Conservation (phyloP, 2,888 invertebrate species). For the Pyralis farinalis region DNA sequence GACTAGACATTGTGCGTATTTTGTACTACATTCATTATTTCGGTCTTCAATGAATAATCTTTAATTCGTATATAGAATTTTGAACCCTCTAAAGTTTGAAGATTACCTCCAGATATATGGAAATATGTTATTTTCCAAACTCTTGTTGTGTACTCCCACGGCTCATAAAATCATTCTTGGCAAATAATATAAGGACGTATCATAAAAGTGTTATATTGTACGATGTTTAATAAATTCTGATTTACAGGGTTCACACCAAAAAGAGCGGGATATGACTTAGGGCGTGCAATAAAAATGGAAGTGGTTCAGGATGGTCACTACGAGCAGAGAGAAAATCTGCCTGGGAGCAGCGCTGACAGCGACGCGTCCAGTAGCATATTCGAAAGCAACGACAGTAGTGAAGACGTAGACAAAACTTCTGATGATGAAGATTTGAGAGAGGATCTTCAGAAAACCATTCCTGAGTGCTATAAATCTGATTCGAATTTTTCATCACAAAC, state of each 20-base stretch:
- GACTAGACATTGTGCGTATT: conserved; percentile 53
- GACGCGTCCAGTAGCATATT: conserved; percentile 56
- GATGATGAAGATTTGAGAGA: conserved; percentile 67
- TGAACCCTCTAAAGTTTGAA: neutral
- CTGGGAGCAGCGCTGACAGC: conserved; percentile 58
- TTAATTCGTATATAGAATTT: neutral
- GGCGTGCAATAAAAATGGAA: conserved; percentile 74
- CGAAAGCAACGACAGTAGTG: conserved; percentile 55
- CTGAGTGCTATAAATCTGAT: conserved; percentile 71
- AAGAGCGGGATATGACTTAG: conserved; percentile 67
- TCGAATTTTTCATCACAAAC: conserved; percentile 66
- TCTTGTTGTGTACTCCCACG: too few relatives aligned
- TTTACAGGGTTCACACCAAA: conserved; percentile 61
- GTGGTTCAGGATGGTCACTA: conserved; percentile 65
- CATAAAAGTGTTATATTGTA: too few relatives aligned
- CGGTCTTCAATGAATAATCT: neutral
- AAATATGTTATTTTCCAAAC: too few relatives aligned
- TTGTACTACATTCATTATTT: conserved; percentile 11
- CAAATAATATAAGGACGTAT: too few relatives aligned
- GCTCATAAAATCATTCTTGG: too few relatives aligned
- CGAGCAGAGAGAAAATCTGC: conserved; percentile 56
- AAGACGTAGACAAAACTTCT: conserved; percentile 54
- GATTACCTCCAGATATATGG: too few relatives aligned
- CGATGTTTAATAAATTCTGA: conserved; percentile 18
- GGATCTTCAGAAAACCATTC: conserved; percentile 69